Conservation (phyloP, 2,888 invertebrate species). For the Timandra comae region DNA sequence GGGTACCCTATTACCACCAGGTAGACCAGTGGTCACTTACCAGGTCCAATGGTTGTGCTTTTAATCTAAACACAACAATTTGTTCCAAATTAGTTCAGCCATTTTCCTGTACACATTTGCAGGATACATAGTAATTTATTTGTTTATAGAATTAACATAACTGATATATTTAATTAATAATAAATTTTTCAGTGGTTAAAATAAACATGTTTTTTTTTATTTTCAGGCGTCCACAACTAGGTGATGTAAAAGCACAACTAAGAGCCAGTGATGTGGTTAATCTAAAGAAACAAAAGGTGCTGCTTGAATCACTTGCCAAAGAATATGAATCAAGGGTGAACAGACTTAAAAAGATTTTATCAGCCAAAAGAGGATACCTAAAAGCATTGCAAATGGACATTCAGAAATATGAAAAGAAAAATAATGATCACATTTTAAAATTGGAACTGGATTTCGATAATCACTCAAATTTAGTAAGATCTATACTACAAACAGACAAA, state of each 20-base stretch:
- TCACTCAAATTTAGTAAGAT: conserved; percentile 38
- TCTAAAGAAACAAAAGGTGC: conserved; percentile 52
- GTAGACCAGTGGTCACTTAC: too few species aligned
- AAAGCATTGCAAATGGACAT: conserved; percentile 64
- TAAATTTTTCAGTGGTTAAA: too few species aligned
- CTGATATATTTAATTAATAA: too few species aligned
- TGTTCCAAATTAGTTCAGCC: too few species aligned
- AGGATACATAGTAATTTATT: too few species aligned
- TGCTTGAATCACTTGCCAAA: conserved; percentile 53
- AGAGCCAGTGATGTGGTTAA: conserved; percentile 53
- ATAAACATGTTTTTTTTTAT: too few species aligned
- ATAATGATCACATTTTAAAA: conserved; percentile 48
- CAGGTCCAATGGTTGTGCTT: too few species aligned
- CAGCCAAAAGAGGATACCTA: conserved; percentile 59
- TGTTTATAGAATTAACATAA: too few species aligned
- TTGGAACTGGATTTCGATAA: conserved; percentile 49
- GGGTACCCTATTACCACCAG: too few species aligned
- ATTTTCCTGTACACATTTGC: too few species aligned
- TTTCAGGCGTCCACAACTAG: conserved; percentile 61
- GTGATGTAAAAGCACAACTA: conserved; percentile 54
- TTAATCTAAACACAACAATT: too few species aligned
- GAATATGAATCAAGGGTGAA: conserved; percentile 59
- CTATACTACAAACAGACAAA: conserved; percentile 26
- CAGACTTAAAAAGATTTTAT: conserved; percentile 49
- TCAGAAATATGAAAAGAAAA: conserved; percentile 63